A percentile compares a stretch with the other conserved stretches of the same genome.
These are phyloP conservation scores for Fistularia tabacaria DNA, from an alignment of 2,797 vertebrate genomes.

Conservation along the genomic window DNA sequence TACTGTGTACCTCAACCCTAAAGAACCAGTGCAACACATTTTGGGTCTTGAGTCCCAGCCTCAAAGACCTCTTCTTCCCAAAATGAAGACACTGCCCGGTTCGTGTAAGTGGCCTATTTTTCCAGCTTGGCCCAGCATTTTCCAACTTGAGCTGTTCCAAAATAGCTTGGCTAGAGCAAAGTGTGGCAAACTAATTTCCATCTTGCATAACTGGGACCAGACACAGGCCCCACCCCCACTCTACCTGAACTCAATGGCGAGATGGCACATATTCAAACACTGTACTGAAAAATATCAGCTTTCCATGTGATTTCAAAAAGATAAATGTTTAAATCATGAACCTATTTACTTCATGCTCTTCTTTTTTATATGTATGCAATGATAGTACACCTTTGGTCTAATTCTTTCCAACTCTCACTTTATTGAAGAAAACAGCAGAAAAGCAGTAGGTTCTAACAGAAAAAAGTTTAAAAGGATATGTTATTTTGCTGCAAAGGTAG, in stretches of 20 bases:
- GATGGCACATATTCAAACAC: conserved; percentile 50
- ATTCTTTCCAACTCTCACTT: too few relatives aligned
- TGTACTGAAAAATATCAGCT: conserved; percentile 39
- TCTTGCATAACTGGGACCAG: conserved; percentile 75
- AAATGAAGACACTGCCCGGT: conserved; percentile 59
- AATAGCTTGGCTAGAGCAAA: conserved; percentile 76
- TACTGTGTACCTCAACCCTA: conserved; percentile 42
- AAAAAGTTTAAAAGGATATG: too few relatives aligned
- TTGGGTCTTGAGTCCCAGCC: conserved; percentile 51
- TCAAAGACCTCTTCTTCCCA: conserved; percentile 20
- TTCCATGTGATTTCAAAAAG: not conserved
- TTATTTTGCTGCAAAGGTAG: too few relatives aligned
- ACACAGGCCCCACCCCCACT: conserved; percentile 27
- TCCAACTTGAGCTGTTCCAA: conserved; percentile 69
- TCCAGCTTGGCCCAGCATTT: conserved; percentile 69
- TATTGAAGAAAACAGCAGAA: too few relatives aligned
- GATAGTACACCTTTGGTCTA: too few relatives aligned
- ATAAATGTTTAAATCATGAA: too few relatives aligned
- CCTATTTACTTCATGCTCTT: too few relatives aligned
- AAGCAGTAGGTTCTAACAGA: too few relatives aligned
- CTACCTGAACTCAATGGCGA: conserved; percentile 40
- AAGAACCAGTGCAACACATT: conserved; percentile 53
- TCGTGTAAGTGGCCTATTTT: conserved; percentile 78
- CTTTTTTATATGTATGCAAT: too few relatives aligned
- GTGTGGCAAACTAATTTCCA: conserved; percentile 76